phyloP scores from a whole-genome alignment of 2,797 vertebrate genomes.

The Hoplostethus mediterraneus region DNA sequence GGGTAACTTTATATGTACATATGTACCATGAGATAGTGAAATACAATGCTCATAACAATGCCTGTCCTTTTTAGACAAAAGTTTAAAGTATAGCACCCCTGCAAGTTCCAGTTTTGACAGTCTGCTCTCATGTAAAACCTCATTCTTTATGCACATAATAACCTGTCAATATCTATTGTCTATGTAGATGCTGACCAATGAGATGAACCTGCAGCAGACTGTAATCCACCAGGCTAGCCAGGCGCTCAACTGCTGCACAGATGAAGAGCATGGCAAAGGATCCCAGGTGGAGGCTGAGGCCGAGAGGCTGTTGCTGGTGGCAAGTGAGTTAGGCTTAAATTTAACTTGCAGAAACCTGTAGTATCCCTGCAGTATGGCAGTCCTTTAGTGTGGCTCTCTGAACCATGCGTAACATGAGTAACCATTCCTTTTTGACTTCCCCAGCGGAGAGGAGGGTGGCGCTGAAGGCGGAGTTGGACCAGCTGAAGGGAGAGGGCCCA shows the following conservation, averaged over 20 bases:
- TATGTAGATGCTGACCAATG: conserved; percentile 89
- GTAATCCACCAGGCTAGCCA: conserved; percentile 98
- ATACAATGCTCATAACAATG: too few species aligned
- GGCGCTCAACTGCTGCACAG: conserved; percentile 96
- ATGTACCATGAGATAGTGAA: too few species aligned
- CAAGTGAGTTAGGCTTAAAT: conserved; percentile 84
- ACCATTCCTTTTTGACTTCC: conserved; percentile 17
- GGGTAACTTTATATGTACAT: too few species aligned
- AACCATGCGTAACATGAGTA: neutral
- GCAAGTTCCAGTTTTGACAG: too few species aligned
- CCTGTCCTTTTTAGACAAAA: too few species aligned
- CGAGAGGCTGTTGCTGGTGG: conserved; percentile 93
- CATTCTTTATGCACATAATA: too few species aligned
- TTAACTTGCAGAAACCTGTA: too few species aligned
- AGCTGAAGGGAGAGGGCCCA: conserved; percentile 87
- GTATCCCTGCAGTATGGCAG: too few species aligned
- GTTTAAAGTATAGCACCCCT: too few species aligned
- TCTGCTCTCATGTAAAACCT: neutral
- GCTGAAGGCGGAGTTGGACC: conserved; percentile 90
- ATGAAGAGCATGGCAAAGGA: conserved; percentile 97
- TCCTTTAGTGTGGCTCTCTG: too few species aligned
- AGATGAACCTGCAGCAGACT: conserved; percentile 96
- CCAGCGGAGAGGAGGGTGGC: conserved; percentile 91
- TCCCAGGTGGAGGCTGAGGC: conserved; percentile 96
- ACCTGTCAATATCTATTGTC: neutral